Base-by-base conservation (phyloP, 2,113 vertebrate species). In the Gallinago jamesoni region DNA sequence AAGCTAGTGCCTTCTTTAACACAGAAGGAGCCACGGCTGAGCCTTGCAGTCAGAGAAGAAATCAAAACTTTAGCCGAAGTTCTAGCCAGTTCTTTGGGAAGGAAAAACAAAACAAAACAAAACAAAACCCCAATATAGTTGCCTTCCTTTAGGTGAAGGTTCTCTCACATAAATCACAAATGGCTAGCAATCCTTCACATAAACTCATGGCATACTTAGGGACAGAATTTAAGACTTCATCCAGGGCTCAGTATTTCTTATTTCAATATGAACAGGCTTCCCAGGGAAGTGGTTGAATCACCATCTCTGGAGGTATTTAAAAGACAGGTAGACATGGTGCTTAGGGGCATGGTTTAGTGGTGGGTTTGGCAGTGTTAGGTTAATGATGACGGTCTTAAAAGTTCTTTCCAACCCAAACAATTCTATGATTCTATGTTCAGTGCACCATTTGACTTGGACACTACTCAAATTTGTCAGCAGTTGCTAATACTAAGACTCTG, bases 61-160 rank as follows among this genome's bases (percentile, higher is more conserved):
- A 83, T 31, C 12, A 63, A 53, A 83, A 72, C 14, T 60, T 52
- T 27, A 84, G 15, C 10, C 20, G 52, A 69, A 68, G 6, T 2
- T 8, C 9, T 22, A 91, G 13, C 15, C 39, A 59, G 45, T 21
- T 57, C 10, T 80, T 24, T 83, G 18, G 4, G 14, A 70, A 14
- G 12, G 15, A 67, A 75, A 82, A 21, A 55, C 16, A 16, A 27
- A 82, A 20, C 0, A n/a, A 14, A 52, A 52, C 41, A 0, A 52
- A 14, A 14, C 1, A 7, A 19, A 89, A 69, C 4, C 2, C 11
- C 30, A 67, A 43, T 39, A 53, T 50, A 20, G 3, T 79, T 67
- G 31, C 2, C 2, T 80, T 28, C 7, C 35, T 77, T 91, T 63
- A 50, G 2, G 0, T 20, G 45, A 30, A 64, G 4, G 1, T 1